phyloP scores from a whole-genome alignment of 1,140 invertebrate species.

The Procambarus virginalis region DNA sequence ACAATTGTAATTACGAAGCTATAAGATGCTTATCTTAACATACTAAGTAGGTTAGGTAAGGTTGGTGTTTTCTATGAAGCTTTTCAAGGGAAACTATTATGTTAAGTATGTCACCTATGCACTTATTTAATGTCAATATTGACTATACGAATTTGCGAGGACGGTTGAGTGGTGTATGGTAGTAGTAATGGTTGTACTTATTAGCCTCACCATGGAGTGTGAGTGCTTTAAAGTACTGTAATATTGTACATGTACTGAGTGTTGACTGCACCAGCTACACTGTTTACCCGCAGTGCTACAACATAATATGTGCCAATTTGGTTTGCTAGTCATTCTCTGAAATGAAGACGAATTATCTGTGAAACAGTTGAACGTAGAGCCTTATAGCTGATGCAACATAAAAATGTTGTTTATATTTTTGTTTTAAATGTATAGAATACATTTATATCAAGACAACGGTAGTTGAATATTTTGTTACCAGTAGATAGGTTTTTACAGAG shows the following conservation, averaged over 20 bases:
- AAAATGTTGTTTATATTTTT: conserved; percentile 68
- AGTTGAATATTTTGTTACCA: conserved; percentile 68
- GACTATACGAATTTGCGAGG: no score
- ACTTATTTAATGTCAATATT: no score
- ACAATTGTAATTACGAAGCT: no score
- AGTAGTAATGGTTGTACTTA: neutral
- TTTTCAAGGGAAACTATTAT: no score
- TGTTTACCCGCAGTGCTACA: conserved; percentile 32
- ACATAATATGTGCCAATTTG: conserved; percentile 51
- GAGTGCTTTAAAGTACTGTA: neutral
- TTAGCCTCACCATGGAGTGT: conserved; percentile 6
- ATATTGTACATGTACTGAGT: neutral
- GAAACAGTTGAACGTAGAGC: conserved; percentile 54
- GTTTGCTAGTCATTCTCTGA: conserved; percentile 67
- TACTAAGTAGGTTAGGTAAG: no score
- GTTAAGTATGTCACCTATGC: no score
- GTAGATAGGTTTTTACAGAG: conserved; percentile 64
- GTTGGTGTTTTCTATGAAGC: no score
- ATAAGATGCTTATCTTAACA: no score
- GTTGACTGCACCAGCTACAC: conserved; percentile 16
- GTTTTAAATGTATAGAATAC: conserved; percentile 67
- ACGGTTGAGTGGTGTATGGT: no score
- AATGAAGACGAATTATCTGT: conserved; percentile 67
- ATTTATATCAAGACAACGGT: conserved; percentile 62
- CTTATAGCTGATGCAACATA: conserved; percentile 65